Evolutionary conservation across 2,888 invertebrate species (phyloP).

Genomic region (Leucozona laternaria): DNA sequence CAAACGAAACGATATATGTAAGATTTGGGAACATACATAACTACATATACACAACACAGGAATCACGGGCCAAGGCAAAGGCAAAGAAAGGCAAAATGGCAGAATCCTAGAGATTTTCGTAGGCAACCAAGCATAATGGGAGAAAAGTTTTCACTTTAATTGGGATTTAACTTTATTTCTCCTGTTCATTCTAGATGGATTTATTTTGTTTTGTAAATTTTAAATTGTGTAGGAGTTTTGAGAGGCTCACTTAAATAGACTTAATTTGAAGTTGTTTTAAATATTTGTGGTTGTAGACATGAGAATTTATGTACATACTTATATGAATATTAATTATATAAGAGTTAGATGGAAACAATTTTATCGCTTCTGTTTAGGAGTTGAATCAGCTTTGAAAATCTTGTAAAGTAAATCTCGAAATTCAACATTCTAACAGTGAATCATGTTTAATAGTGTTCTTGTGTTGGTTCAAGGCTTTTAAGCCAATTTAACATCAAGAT

Average conservation of each 20-base stretch:
- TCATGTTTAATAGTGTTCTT: no score
- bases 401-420: no score
- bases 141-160: constrained; percentile 68
- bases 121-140: constrained; percentile 51
- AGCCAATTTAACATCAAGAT: no score
- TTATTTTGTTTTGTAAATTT: constrained; percentile 60
- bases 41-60: not conserved
- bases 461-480: no score
- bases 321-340: not conserved
- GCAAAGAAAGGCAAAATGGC: not conserved
- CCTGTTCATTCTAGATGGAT: constrained; percentile 56
- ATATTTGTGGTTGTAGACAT: not conserved
- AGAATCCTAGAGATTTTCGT: constrained; percentile 50
- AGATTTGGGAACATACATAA: constrained; percentile 15
- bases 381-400: no score
- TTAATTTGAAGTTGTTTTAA: constrained; percentile 1
- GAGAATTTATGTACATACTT: not conserved
- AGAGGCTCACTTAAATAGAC: not conserved
- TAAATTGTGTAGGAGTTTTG: constrained; percentile 11
- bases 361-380: no score
- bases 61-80: constrained; percentile 11
- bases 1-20: constrained; percentile 13
- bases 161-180: constrained; percentile 66
- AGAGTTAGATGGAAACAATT: no score
- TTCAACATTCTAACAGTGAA: no score